These are phyloP conservation scores for Saccostrea glomerata DNA, from an alignment of 1,140 invertebrate species.

Conservation along the genomic window DNA sequence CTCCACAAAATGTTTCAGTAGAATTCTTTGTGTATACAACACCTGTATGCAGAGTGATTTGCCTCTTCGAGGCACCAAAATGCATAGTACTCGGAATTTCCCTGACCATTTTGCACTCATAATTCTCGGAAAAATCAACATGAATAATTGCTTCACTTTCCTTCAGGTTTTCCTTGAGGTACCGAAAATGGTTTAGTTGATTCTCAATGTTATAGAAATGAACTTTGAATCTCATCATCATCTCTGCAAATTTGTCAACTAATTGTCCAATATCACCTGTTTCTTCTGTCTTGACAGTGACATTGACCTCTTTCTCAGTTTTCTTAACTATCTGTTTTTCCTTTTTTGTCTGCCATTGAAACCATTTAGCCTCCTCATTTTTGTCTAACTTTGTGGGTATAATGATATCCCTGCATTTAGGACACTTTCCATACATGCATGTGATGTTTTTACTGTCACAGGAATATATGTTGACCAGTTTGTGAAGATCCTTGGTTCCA, in stretches of 20 bases:
- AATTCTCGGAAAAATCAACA: conserved; percentile 49
- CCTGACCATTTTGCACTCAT: conserved; percentile 43
- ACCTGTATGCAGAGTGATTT: conserved; percentile 48
- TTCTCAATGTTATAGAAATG: conserved; percentile 5
- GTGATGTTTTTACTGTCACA: conserved; percentile 43
- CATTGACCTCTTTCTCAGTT: neutral
- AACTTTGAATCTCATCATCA: neutral
- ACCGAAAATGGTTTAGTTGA: neutral
- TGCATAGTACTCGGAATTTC: conserved; percentile 53
- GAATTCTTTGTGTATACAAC: conserved; percentile 32
- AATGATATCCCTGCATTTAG: conserved; percentile 44
- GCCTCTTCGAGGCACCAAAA: conserved; percentile 46
- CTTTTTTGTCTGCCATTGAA: conserved; percentile 20
- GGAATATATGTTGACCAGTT: conserved; percentile 13
- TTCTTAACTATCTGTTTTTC: conserved; percentile 36
- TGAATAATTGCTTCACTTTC: conserved; percentile 1
- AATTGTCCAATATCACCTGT: conserved; percentile 12
- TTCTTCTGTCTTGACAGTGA: conserved; percentile 3
- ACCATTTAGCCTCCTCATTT: conserved; percentile 18
- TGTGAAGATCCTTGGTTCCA: conserved; percentile 35
- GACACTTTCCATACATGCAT: conserved; percentile 55
- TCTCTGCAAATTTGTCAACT: neutral
- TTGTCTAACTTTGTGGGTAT: neutral
- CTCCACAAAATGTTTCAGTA: conserved; percentile 52
- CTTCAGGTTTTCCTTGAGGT: neutral